Percentiles rank a stretch among this genome's conserved stretches.
Conservation (phyloP, 2,113 vertebrate species). For the Pogona vitticeps region DNA sequence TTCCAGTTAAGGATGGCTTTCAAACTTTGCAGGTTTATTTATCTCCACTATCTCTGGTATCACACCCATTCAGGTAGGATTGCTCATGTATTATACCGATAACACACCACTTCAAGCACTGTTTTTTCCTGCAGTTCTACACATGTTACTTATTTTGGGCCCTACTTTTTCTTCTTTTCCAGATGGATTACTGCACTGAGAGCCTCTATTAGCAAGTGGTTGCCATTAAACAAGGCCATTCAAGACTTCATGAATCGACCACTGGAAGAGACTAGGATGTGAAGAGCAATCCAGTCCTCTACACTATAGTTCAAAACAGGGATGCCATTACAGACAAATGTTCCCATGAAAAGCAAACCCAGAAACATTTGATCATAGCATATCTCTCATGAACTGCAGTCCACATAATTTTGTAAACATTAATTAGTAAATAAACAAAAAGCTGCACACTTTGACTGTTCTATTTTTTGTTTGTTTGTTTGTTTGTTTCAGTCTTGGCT, state of each 20-base stretch:
- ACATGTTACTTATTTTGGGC: neutral
- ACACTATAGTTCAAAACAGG: neutral
- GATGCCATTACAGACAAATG: neutral
- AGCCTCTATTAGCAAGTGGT: constrained; percentile 88
- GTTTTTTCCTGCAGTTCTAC: neutral
- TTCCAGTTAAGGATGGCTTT: neutral
- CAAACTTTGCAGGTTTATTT: neutral
- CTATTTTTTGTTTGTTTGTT: constrained; percentile 17
- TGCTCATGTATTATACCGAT: neutral
- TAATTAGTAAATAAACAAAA: constrained; percentile 62
- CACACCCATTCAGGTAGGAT: neutral
- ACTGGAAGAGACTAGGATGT: constrained; percentile 88
- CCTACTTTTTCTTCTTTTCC: constrained; percentile 52
- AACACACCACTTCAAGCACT: neutral
- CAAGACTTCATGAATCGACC: constrained; percentile 85
- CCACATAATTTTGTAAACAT: constrained; percentile 30
- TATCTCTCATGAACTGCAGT: constrained; percentile 17
- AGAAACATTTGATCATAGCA: constrained; percentile 21
- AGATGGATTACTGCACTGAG: constrained; percentile 89
- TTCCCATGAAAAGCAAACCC: neutral
- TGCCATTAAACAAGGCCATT: constrained; percentile 86
- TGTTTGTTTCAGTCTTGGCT: neutral
- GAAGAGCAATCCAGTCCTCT: constrained; percentile 45
- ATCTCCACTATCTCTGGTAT: neutral
- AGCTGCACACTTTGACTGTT: neutral